Base-by-base conservation (phyloP, 1,140 invertebrate species). In the Euura lappo region DNA sequence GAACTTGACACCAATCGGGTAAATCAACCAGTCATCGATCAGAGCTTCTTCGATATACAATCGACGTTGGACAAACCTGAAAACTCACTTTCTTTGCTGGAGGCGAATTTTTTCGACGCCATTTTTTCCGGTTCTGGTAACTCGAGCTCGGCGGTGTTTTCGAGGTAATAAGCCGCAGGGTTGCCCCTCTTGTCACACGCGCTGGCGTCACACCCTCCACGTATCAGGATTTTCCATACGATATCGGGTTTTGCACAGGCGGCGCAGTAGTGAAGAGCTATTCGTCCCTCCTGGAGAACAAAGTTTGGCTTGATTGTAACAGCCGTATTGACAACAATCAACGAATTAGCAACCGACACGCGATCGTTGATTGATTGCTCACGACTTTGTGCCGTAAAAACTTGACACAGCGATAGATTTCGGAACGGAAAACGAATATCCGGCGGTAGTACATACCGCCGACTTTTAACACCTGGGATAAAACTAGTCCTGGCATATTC, bases 261-360 rank as follows among this genome's bases (percentile, higher is more conserved):
- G 1, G 92, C 90, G 43, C 93, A 93, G 85, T 96, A 97, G 86
- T 97, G 95, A 66, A 96, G 89, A 3, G 95, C 90, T 8, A 93
- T 95, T 76, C 95, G 89, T 8, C 94, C 94, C 77, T 93, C 92
- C 91, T 94, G 74, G 28, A 82, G 78, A 45, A 70, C 69, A 13
- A 65, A 47, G 43, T 28, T 28, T 28, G 28, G 28, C 28, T 28
- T 28, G 1, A 28, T 28, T 28, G 28, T 28, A 28, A 28, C 28
- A 28, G 28, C 28, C 28, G 28, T 28, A 28, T 28, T 28, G 28
- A 28, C 28, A 28, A 28, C 28, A 28, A 28, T 28, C 28, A 28
- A 28, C 28, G 28, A 28, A 28, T 28, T 28, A 28, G 28, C 28
- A 28, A 28, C 28, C 28, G 28, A 28, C 28, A 28, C 28, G 28